Evolutionary conservation across 2,113 vertebrate species (phyloP), one percentile per base, ranked within the genome.

Genomic region (Thermophis baileyi): DNA sequence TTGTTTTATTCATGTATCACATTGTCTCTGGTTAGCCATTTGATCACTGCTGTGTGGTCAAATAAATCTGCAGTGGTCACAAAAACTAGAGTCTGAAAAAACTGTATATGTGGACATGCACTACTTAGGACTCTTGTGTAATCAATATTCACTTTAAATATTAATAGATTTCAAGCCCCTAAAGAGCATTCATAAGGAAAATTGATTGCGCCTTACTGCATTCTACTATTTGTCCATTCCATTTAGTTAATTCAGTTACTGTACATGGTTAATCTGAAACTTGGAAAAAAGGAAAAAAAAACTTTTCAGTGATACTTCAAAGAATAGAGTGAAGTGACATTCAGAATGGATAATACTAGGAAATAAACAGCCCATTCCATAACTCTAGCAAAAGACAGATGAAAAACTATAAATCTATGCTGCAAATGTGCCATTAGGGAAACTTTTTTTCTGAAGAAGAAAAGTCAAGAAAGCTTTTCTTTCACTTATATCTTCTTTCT

Each of bases 221-320:
- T 93, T 89, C 88, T 87, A 46, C 86, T 89, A 93, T 0, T 0
- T 92, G 49, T 91, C 85, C 46, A 27, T 92, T 51, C 53, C 91
- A 94, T 69, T 74, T 53, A 92, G 27, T 91, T 95, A 93, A 94
- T 96, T 95, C 92, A 89, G 89, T 93, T 94, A n/a, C n/a, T n/a
- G n/a, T n/a, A 92, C 69, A 89, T 2, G 0, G 63, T 92, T 94
- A 22, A 90, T 92, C 92, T 92, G 89, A 92, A 95, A 94, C 30
- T 30, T 14, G 88, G 55, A 53, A 93, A 87, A 87, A 63, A 94
- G 27, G 27, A 93, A 89, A 89, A 35, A 5, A 92, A 40, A 4
- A 44, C 87, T 92, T 40, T 92, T 95, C 92, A 53, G 55, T 0
- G 92, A 88, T 90, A 74, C 92, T 91, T 93, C 1, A 3, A 92